phyloP scores from a whole-genome alignment of 2,797 vertebrate genomes.

The Limosa lapponica region DNA sequence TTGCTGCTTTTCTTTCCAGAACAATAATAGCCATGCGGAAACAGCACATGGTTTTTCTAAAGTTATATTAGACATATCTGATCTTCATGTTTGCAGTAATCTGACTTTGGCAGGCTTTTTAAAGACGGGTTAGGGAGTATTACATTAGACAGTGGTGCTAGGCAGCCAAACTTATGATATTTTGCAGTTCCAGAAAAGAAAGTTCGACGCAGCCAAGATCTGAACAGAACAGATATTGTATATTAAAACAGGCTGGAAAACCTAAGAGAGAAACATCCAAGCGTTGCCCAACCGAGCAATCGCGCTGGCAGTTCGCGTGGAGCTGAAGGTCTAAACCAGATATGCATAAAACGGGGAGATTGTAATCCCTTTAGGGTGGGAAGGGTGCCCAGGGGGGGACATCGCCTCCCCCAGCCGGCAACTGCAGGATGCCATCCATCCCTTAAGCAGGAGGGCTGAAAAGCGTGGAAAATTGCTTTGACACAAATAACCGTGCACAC shows the following conservation, averaged over 20 bases:
- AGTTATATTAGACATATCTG: conserved; percentile 62
- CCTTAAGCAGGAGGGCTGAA: not conserved
- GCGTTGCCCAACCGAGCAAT: not conserved
- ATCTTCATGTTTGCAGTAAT: conserved; percentile 65
- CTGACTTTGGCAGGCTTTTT: conserved; percentile 53
- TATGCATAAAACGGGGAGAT: conserved; percentile 44
- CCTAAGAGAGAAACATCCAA: conserved; percentile 4
- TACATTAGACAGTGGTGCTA: conserved; percentile 57
- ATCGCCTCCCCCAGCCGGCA: conserved; percentile 44
- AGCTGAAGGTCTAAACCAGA: conserved; percentile 31
- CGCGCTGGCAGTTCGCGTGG: not conserved
- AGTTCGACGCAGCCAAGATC: conserved; percentile 40
- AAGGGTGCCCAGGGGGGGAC: conserved; percentile 15
- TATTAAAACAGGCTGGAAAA: conserved; percentile 49
- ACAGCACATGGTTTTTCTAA: conserved; percentile 45
- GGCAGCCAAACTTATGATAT: conserved; percentile 60
- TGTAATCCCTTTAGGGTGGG: conserved; percentile 54
- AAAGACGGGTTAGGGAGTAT: conserved; percentile 55
- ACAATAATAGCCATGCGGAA: conserved; percentile 35
- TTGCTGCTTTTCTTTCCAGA: conserved; percentile 34
- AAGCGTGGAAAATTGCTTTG: conserved; percentile 51
- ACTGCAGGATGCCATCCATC: conserved; percentile 5
- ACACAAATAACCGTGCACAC: conserved; percentile 36
- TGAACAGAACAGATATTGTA: conserved; percentile 59
- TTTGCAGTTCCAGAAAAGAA: conserved; percentile 64